Conservation (phyloP, 2,888 invertebrate species). For the Pheosia gnoma region DNA sequence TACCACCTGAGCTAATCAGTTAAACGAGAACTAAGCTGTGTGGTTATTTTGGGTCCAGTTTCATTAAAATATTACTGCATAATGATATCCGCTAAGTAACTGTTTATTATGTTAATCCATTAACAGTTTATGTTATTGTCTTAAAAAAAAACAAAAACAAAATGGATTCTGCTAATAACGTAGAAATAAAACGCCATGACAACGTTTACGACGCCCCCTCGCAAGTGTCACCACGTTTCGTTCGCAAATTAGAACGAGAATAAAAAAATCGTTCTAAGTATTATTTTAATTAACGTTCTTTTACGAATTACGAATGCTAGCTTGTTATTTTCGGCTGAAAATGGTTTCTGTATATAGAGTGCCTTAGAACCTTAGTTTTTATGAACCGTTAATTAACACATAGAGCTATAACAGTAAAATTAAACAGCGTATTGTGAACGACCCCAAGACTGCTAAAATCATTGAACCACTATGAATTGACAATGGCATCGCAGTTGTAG, state of each 20-base stretch:
- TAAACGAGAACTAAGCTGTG: too few relatives aligned
- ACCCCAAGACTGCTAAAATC: too few relatives aligned
- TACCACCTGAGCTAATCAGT: too few relatives aligned
- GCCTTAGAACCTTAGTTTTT: background rate
- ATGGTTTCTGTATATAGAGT: background rate
- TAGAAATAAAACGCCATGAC: conserved; percentile 26
- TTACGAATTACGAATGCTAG: conserved; percentile 4
- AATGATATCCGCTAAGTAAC: background rate
- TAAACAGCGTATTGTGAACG: too few relatives aligned
- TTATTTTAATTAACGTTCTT: background rate
- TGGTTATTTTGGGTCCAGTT: too few relatives aligned
- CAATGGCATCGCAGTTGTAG: too few relatives aligned
- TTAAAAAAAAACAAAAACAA: background rate
- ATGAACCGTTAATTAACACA: background rate
- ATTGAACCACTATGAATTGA: too few relatives aligned
- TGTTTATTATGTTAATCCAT: too few relatives aligned
- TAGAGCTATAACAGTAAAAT: too few relatives aligned
- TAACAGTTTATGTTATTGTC: too few relatives aligned
- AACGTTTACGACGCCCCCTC: conserved; percentile 15
- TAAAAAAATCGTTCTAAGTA: background rate
- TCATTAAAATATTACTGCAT: too few relatives aligned
- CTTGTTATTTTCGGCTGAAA: background rate
- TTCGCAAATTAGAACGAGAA: background rate
- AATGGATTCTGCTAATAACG: conserved; percentile 1
- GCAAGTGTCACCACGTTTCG: background rate